Conservation (phyloP, 2,797 vertebrate species). For the Pangasius krempfi region DNA sequence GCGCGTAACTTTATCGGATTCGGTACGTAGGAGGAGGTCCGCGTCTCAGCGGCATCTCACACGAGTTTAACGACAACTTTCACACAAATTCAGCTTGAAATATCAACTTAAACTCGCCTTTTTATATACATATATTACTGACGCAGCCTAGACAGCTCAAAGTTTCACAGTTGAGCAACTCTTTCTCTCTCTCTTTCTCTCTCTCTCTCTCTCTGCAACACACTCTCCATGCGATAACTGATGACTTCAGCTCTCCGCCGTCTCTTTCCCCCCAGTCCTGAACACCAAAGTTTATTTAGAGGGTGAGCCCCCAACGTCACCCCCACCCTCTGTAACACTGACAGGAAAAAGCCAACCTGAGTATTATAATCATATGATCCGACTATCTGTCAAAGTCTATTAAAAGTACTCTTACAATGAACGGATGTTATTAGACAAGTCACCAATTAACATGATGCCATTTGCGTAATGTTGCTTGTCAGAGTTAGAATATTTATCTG, state of each 20-base stretch:
- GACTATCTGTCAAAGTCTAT: constrained; percentile 25
- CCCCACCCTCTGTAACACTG: constrained; percentile 19
- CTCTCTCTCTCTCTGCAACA: constrained; percentile 58
- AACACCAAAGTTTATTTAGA: constrained; percentile 77
- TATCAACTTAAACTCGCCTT: constrained; percentile 22
- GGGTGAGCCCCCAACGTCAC: constrained; percentile 72
- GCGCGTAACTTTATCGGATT: constrained; percentile 57
- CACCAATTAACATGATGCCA: background rate
- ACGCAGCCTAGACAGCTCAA: constrained; percentile 43
- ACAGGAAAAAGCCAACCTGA: constrained; percentile 23
- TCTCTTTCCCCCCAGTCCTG: constrained; percentile 65
- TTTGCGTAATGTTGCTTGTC: background rate
- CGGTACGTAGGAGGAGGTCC: constrained; percentile 51
- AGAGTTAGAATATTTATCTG: background rate
- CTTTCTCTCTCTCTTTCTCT: constrained; percentile 48
- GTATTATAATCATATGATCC: constrained; percentile 19
- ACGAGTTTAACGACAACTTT: constrained; percentile 35
- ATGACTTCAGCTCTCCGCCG: constrained; percentile 76
- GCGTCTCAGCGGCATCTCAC: constrained; percentile 68
- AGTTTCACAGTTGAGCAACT: constrained; percentile 54
- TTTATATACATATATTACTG: constrained; percentile 34
- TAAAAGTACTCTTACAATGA: background rate
- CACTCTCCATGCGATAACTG: constrained; percentile 70
- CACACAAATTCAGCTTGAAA: constrained; percentile 29
- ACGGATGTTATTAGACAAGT: background rate